Percentiles rank a stretch among this genome's conserved stretches.
These are phyloP conservation scores for Bimastos eiseni DNA, from an alignment of 2,888 invertebrate genomes.

Conservation along the genomic window DNA sequence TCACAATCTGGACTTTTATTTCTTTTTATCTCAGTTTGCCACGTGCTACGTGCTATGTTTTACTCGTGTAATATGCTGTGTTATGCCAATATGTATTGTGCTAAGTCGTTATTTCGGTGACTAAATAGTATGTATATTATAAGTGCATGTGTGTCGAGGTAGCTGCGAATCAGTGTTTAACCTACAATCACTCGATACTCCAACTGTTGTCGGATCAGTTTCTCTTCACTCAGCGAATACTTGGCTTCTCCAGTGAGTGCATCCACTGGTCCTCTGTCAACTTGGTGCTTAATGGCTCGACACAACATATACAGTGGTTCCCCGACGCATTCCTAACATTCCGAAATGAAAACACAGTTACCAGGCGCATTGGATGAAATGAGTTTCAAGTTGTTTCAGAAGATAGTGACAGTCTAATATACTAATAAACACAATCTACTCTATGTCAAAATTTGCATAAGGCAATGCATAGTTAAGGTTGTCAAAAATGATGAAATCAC, in stretches of 20 bases:
- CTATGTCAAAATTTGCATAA: background rate
- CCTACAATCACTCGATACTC: conserved; percentile 70
- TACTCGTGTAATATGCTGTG: background rate
- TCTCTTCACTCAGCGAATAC: conserved; percentile 97
- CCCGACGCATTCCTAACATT: conserved; percentile 86
- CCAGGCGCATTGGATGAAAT: background rate
- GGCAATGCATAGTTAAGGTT: background rate
- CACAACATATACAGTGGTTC: conserved; percentile 97
- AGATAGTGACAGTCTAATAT: background rate
- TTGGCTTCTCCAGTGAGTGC: conserved; percentile 94
- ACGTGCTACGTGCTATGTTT: background rate
- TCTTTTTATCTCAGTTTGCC: background rate
- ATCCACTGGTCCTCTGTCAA: conserved; percentile 98
- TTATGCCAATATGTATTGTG: background rate
- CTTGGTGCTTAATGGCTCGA: conserved; percentile 98
- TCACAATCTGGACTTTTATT: background rate
- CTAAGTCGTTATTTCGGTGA: background rate
- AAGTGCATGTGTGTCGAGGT: background rate
- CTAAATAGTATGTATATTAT: background rate
- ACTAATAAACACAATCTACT: background rate
- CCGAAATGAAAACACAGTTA: background rate
- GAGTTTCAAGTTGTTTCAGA: background rate
- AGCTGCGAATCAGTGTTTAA: background rate
- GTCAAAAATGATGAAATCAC: no score
- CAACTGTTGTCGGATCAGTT: conserved; percentile 95